Percentiles rank a stretch among this genome's conserved stretches.
These are phyloP conservation scores for Crotalus tigris DNA, from an alignment of 2,113 vertebrate species.

Conservation along the genomic window DNA sequence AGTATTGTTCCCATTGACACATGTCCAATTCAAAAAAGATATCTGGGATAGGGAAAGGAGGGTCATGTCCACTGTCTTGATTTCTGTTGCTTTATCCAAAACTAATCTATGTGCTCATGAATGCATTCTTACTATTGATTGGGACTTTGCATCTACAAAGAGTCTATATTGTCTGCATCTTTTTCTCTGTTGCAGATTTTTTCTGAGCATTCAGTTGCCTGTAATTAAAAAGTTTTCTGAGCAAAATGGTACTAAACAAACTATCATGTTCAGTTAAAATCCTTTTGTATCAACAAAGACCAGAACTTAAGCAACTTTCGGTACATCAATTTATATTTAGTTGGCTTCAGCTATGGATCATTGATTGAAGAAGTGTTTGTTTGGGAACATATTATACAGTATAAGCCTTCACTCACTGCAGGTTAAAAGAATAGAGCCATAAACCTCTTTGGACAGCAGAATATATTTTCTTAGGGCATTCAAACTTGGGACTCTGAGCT, in stretches of 20 bases:
- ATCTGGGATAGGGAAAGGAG: neutral
- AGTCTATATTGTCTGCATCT: neutral
- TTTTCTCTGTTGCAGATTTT: neutral
- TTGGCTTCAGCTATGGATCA: constrained; percentile 11
- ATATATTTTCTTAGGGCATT: constrained; percentile 39
- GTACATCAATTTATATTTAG: neutral
- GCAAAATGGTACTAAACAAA: neutral
- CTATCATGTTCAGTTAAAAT: neutral
- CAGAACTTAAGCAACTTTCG: neutral
- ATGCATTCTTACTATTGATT: neutral
- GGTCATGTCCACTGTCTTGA: neutral
- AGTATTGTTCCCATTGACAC: neutral
- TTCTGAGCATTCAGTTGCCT: neutral
- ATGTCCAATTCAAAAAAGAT: neutral
- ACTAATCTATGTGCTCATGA: neutral
- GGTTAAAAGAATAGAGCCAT: constrained; percentile 21
- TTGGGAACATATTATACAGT: constrained; percentile 1
- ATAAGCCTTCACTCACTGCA: constrained; percentile 9
- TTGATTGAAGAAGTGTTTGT: neutral
- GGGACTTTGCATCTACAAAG: neutral
- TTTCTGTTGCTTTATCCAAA: neutral
- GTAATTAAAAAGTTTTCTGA: rapidly evolving
- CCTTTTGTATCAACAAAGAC: neutral
- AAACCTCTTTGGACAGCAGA: constrained; percentile 21
- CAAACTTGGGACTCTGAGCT: constrained; percentile 19